These are phyloP conservation scores for Dorcus hopei DNA, from an alignment of 2,888 invertebrate species.

Conservation along the genomic window DNA sequence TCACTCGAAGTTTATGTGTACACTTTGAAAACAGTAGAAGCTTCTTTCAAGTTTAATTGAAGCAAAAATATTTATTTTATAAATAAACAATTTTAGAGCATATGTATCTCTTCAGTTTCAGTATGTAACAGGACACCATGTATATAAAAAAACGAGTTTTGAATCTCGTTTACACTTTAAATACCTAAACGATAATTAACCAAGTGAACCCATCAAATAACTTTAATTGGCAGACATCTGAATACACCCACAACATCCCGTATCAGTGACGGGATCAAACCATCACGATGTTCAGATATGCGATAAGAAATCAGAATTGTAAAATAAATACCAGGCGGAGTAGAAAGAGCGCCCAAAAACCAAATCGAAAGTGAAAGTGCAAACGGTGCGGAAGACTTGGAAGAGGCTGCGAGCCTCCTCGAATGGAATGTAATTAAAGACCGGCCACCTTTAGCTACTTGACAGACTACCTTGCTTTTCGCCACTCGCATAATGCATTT, in stretches of 20 bases:
- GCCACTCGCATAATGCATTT: conserved; percentile 8
- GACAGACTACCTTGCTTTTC: conserved; percentile 13
- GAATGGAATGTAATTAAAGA: conserved; percentile 17
- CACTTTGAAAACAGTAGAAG: too few relatives aligned
- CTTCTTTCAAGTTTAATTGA: too few relatives aligned
- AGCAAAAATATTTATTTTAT: too few relatives aligned
- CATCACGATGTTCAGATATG: conserved; percentile 18
- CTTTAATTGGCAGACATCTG: conserved; percentile 21
- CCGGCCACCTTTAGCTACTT: conserved; percentile 13
- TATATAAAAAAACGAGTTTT: conserved; percentile 1
- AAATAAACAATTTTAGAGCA: too few relatives aligned
- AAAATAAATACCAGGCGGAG: conserved; percentile 17
- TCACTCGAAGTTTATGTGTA: too few relatives aligned
- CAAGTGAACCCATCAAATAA: conserved; percentile 14
- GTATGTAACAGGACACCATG: not conserved
- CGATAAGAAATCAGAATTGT: conserved; percentile 23
- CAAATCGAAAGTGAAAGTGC: too few relatives aligned
- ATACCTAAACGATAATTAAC: conserved; percentile 11
- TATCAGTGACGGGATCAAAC: conserved; percentile 19
- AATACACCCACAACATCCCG: conserved; percentile 22
- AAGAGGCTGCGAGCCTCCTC: conserved; percentile 3
- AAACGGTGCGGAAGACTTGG: not conserved
- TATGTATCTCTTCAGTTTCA: not conserved
- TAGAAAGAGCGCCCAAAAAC: not conserved
- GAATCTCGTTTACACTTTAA: too few relatives aligned